These are phyloP conservation scores for Brachyptera putata DNA, from an alignment of 2,888 invertebrate species.

Conservation along the genomic window DNA sequence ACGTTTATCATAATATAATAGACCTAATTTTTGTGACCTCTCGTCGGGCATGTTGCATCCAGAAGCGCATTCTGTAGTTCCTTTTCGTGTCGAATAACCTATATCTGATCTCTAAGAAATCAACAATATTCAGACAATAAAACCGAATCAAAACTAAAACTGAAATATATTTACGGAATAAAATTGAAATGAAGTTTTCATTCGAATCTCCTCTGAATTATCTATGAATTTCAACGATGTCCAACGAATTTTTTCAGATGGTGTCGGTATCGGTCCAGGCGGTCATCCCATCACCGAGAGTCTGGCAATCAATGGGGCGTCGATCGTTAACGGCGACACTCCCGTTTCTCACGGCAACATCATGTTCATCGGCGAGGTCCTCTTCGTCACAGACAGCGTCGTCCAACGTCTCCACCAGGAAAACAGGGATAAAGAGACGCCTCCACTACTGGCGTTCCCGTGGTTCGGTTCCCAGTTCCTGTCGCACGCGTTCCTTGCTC, in stretches of 20 bases:
- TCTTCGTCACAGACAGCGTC: slow-evolving; percentile 58
- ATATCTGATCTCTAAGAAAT: too few species aligned
- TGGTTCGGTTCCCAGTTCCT: slow-evolving; percentile 63
- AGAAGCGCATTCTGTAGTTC: too few species aligned
- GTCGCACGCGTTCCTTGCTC: slow-evolving; percentile 57
- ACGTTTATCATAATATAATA: too few species aligned
- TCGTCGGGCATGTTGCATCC: too few species aligned
- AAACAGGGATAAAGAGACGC: slow-evolving; percentile 61
- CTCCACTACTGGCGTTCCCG: slow-evolving; percentile 59
- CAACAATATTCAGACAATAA: too few species aligned
- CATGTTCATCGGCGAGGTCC: slow-evolving; percentile 58
- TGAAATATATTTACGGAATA: too few species aligned
- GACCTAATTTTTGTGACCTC: too few species aligned
- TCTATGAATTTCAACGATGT: not conserved
- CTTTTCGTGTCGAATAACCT: too few species aligned
- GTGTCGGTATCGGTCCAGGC: not conserved
- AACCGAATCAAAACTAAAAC: too few species aligned
- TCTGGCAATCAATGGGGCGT: slow-evolving; percentile 55
- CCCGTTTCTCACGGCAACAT: slow-evolving; percentile 57
- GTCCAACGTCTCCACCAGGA: slow-evolving; percentile 59
- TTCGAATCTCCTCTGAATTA: not conserved
- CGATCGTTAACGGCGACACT: slow-evolving; percentile 57
- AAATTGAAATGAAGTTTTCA: too few species aligned
- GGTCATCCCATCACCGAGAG: slow-evolving; percentile 6
- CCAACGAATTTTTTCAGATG: not conserved